Evolutionary conservation across 1,140 invertebrate genomes (phyloP), one percentile per base, ranked within the genome.

Genomic region (Oppia nitens): DNA sequence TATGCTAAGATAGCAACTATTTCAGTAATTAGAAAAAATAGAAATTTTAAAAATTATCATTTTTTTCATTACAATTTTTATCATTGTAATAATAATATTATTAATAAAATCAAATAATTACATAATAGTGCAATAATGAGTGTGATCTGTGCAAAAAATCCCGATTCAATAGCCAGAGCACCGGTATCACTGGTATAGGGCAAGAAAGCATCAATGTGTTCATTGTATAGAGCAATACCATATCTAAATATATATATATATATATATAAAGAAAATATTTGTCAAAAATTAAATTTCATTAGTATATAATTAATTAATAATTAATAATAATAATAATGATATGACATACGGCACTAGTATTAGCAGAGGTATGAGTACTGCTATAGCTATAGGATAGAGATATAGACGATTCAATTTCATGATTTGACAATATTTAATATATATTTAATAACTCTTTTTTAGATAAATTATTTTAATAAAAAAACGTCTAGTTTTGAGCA

Each of bases 61-160:
- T 40, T 6, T 9, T 9, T 17, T 40, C 6, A 40, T 40, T 9
- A 40, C 32, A 40, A n/a, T n/a, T n/a, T n/a, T n/a, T 40, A 40
- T 9, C 32, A 9, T 9, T 17, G 17, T 9, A 40, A 9, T 40
- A 40, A 40, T 40, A 40, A 17, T 17, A 40, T 17, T 40, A 40
- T 40, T 40, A 17, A 40, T 9, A 17, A 9, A 17, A 40, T 9
- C 32, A 40, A 40, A 40, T 40, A 54, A 9, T 54, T 54, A 28
- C 27, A 54, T 6, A 56, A 29, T 6, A 56, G n/a, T 9, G 27
- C 53, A 11, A 54, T 28, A n/a, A 45, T 25, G 23, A 21, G n/a
- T 20, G 28, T 54, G 11, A 54, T 21, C 53, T 25, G 20, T 29
- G 53, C n/a, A 26, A 47, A 54, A 54, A 48, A 54, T 45, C 53